These are phyloP conservation scores for Alosa alosa DNA, from an alignment of 2,113 vertebrate genomes.

Conservation along the genomic window DNA sequence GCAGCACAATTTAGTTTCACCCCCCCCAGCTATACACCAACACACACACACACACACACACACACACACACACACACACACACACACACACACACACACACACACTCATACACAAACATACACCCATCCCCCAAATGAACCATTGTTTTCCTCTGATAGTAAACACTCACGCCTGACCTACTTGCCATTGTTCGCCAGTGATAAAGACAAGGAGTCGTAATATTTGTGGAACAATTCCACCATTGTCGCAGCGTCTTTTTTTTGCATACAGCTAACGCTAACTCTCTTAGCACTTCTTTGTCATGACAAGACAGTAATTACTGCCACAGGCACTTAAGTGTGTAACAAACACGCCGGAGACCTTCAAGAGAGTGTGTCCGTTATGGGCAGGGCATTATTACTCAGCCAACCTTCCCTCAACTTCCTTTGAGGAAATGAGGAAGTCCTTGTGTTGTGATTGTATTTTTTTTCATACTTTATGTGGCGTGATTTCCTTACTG, in stretches of 20 bases:
- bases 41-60: neutral
- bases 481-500: neutral
- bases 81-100: constrained; percentile 8
- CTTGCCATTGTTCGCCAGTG: constrained; percentile 29
- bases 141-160: constrained; percentile 29
- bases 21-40: neutral
- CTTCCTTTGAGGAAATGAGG: constrained; percentile 28
- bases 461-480: constrained; percentile 27
- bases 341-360: neutral
- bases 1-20: neutral
- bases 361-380: neutral
- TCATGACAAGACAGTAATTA: neutral
- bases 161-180: constrained; percentile 22
- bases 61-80: neutral
- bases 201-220: constrained; percentile 27
- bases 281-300: neutral
- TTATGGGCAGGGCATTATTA: neutral
- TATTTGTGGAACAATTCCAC: constrained; percentile 21
- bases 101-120: neutral
- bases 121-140: neutral
- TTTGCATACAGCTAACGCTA: neutral
- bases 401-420: constrained; percentile 39
- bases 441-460: neutral
- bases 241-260: neutral
- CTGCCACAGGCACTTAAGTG: neutral